Percentiles rank a stretch among this genome's conserved stretches.
phyloP scores from a whole-genome alignment of 2,888 invertebrate species.

The Julus scanicus region DNA sequence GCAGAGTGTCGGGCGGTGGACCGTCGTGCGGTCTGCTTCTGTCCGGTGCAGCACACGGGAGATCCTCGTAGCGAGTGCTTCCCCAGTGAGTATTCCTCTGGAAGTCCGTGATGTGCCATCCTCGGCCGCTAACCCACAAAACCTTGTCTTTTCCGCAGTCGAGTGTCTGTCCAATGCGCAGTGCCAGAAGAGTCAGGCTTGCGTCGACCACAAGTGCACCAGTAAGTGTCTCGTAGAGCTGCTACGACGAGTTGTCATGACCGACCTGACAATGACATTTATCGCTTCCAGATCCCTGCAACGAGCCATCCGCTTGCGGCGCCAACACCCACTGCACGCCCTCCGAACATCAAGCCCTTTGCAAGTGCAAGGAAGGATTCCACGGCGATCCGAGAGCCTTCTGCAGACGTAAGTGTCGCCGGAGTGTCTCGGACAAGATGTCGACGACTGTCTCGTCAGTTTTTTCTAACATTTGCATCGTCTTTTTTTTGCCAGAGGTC shows the following conservation, averaged over 20 bases:
- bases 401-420: slow-evolving; percentile 52
- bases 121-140: neutral
- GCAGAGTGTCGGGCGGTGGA: slow-evolving; percentile 77
- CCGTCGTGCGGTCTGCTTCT: slow-evolving; percentile 74
- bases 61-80: slow-evolving; percentile 72
- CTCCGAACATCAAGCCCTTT: slow-evolving; percentile 78
- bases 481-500: slow-evolving; percentile 51
- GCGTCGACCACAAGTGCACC: slow-evolving; percentile 81
- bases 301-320: slow-evolving; percentile 64
- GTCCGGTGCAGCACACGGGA: slow-evolving; percentile 76
- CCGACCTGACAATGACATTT: neutral
- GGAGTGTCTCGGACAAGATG: neutral
- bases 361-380: slow-evolving; percentile 82
- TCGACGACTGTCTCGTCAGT: neutral
- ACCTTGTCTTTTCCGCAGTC: slow-evolving; percentile 62
- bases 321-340: slow-evolving; percentile 81
- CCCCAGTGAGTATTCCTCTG: slow-evolving; percentile 67
- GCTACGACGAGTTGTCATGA: no score
- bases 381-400: slow-evolving; percentile 77
- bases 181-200: slow-evolving; percentile 75
- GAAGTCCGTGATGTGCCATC: neutral
- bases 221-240: slow-evolving; percentile 57
- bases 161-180: slow-evolving; percentile 84
- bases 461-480: neutral
- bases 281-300: slow-evolving; percentile 76